Base-by-base conservation (phyloP, 2,113 vertebrate species). In the Perca fluviatilis region DNA sequence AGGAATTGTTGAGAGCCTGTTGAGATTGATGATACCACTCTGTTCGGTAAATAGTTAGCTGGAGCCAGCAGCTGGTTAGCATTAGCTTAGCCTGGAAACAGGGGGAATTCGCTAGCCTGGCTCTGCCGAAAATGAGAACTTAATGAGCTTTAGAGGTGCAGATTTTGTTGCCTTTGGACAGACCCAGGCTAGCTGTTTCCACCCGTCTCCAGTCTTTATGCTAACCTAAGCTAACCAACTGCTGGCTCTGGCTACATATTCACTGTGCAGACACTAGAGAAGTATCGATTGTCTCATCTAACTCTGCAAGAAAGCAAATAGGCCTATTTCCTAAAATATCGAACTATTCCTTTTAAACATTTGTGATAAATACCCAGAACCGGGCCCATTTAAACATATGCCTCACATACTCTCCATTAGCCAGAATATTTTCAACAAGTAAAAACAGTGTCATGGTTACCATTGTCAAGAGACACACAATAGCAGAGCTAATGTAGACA, bases 371-470 rank as follows among this genome's bases (percentile, higher is more conserved):
- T 8, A 65, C 36, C 0, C 8, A 11, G 19, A 25, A 40, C 9
- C 3, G 4, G 10, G 21, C 15, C 4, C 18, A 30, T 57, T 71
- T 6, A 25, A 27, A 70, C 46, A 25, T 1, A 33, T 0, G 4
- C 18, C 14, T 47, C 36, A 12, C 66, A 62, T 16, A 16, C 23
- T 30, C 56, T 53, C 47, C 50, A 65, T 51, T 51, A 50, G 15
- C 62, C 8, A 6, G 23, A 36, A 21, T 27, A 18, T 46, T 63
- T 71, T n/a, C 43, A 60, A 36, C 19, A 36, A 50, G 40, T 14
- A 9, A 25, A 65, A 10, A 13, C 5, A 18, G 56, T 49, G 54
- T 43, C 46, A 82, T 82, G 75, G 84, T 74, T 72, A 79, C 79
- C 13, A 50, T 23, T 36, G 27, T 73, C 51, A 53, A 68, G 15